These are phyloP conservation scores for Cotesia congregata DNA, from an alignment of 2,888 invertebrate species.

Conservation along the genomic window DNA sequence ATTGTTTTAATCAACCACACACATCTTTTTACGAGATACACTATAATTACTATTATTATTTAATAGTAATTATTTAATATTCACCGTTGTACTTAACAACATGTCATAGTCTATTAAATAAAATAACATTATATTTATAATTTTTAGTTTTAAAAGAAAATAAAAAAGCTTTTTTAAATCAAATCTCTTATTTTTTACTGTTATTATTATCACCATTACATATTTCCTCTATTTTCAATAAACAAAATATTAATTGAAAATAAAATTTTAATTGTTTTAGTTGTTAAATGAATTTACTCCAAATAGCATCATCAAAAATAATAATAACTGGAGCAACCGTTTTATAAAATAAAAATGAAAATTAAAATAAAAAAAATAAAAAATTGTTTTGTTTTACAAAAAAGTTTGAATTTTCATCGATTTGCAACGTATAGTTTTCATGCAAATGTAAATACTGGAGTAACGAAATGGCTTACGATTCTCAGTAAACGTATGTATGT, in stretches of 20 bases:
- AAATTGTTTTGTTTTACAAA: background rate
- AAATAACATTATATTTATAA: background rate
- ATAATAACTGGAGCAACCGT: background rate
- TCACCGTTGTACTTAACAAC: background rate
- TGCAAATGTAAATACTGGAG: slow-evolving; percentile 49
- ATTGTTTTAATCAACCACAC: background rate
- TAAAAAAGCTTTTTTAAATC: too few relatives aligned
- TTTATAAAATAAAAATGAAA: background rate
- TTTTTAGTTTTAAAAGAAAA: too few relatives aligned
- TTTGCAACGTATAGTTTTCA: slow-evolving; percentile 24
- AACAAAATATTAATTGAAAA: too few relatives aligned
- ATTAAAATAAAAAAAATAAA: background rate
- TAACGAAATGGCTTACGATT: slow-evolving; percentile 42
- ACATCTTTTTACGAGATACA: background rate
- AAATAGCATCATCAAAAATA: background rate
- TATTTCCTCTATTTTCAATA: too few relatives aligned
- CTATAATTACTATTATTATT: background rate
- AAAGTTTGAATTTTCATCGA: background rate
- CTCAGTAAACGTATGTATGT: background rate
- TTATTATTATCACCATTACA: too few relatives aligned
- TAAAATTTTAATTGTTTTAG: too few relatives aligned
- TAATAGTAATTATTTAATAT: background rate
- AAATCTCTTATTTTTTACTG: too few relatives aligned
- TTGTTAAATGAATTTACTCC: too few relatives aligned
- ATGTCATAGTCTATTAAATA: background rate